Percentiles rank a stretch among this genome's conserved stretches.
Conservation (phyloP, 1,140 invertebrate species). For the Popillia japonica region DNA sequence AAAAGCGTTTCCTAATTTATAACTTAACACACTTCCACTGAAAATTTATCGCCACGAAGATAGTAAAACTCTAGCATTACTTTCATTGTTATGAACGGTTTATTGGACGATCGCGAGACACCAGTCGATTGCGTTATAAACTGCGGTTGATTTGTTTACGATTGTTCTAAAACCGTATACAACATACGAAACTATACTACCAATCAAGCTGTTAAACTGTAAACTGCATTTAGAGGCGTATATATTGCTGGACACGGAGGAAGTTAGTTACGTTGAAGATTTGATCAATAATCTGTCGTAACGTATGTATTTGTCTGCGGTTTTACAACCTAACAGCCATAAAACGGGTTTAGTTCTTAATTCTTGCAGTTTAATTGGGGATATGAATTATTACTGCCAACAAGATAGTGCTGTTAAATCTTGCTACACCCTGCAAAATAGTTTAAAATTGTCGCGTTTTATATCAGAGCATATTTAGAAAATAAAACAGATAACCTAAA, state of each 20-base stretch:
- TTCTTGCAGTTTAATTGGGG: not conserved
- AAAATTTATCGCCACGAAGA: slow-evolving; percentile 7
- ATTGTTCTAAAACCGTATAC: slow-evolving; percentile 28
- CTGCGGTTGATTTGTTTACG: slow-evolving; percentile 24
- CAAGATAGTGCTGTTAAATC: too few species aligned
- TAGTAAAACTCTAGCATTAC: slow-evolving; percentile 17
- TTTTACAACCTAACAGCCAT: slow-evolving; percentile 5
- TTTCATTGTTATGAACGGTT: slow-evolving; percentile 15
- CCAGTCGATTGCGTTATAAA: slow-evolving; percentile 13
- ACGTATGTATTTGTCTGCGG: slow-evolving; percentile 2
- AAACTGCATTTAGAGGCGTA: too few species aligned
- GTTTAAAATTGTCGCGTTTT: too few species aligned
- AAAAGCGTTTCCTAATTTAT: slow-evolving; percentile 16
- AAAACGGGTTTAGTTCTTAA: not conserved
- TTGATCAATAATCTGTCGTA: not conserved
- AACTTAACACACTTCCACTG: slow-evolving; percentile 16
- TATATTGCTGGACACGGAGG: not conserved
- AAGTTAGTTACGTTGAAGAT: not conserved
- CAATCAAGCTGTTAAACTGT: slow-evolving; percentile 19
- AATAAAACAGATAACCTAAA: too few species aligned
- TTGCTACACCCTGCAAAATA: too few species aligned
- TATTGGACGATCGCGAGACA: slow-evolving; percentile 19
- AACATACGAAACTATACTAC: not conserved
- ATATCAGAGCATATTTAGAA: too few species aligned
- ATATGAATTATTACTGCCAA: not conserved